These are phyloP conservation scores for Aporrectodea caliginosa DNA, from an alignment of 1,140 invertebrate species.

Conservation along the genomic window DNA sequence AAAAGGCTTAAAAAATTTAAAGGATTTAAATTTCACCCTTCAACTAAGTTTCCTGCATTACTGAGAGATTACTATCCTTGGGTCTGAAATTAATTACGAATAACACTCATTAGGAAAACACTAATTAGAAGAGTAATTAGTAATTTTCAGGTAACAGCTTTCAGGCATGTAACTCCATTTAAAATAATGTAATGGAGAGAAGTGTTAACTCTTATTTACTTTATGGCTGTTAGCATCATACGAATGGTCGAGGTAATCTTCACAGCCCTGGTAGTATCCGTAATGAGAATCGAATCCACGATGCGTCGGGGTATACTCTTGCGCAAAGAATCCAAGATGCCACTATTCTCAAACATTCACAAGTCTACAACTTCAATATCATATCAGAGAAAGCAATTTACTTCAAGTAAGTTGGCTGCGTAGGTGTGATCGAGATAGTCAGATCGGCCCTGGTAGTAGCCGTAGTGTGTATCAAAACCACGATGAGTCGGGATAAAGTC, in stretches of 20 bases:
- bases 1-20: too few species aligned
- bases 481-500: slow-evolving; percentile 56
- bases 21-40: too few species aligned
- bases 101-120: too few species aligned
- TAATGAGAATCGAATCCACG: slow-evolving; percentile 59
- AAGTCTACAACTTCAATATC: background rate
- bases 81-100: too few species aligned
- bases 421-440: slow-evolving; percentile 53
- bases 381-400: background rate
- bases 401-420: slow-evolving; percentile 38
- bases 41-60: too few species aligned
- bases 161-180: too few species aligned
- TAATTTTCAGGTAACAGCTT: too few species aligned
- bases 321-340: slow-evolving; percentile 59
- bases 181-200: too few species aligned
- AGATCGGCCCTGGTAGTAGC: slow-evolving; percentile 56
- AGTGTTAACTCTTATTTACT: too few species aligned
- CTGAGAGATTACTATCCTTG: too few species aligned
- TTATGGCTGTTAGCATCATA: too few species aligned
- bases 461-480: slow-evolving; percentile 59
- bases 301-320: slow-evolving; percentile 55
- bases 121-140: too few species aligned
- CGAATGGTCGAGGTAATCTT: slow-evolving; percentile 54
- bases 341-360: slow-evolving; percentile 41
- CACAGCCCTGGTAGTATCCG: slow-evolving; percentile 57